phyloP scores from a whole-genome alignment of 2,113 vertebrate genomes.

The Actenoides lindsayi region DNA sequence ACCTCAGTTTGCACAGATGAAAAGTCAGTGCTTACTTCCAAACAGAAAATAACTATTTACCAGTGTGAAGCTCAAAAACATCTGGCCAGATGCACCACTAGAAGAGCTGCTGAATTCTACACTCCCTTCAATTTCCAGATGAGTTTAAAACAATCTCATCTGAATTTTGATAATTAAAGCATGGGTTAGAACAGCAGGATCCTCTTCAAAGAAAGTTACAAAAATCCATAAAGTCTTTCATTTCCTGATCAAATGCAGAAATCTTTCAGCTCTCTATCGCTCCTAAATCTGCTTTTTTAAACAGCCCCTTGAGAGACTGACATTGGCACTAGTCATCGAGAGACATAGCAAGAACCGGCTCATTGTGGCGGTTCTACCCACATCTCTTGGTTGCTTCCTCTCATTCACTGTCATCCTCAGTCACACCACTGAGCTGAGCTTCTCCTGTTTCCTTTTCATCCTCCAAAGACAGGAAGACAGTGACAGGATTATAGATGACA shows the following conservation, averaged over 20 bases:
- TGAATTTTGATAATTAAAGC: background rate
- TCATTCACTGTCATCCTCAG: background rate
- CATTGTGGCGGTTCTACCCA: background rate
- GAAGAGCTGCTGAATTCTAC: background rate
- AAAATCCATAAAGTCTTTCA: background rate
- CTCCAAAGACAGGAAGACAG: background rate
- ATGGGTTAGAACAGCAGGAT: background rate
- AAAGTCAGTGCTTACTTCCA: background rate
- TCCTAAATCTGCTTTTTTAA: background rate
- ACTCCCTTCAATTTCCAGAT: background rate
- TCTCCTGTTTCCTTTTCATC: background rate
- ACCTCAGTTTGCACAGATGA: background rate
- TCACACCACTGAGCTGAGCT: background rate
- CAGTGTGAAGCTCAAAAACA: background rate
- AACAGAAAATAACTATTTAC: background rate
- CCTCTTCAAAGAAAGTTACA: background rate
- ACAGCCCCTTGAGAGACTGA: background rate
- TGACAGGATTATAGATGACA: background rate
- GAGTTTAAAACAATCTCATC: background rate
- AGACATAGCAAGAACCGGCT: background rate
- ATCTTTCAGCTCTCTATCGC: too few relatives aligned
- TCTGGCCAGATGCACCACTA: background rate
- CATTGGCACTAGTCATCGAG: background rate
- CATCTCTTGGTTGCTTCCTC: background rate
- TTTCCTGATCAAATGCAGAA: background rate